Percentiles rank a stretch among this genome's conserved stretches.
Conservation (phyloP, 2,797 vertebrate genomes). For the Cryptoprocta ferox region DNA sequence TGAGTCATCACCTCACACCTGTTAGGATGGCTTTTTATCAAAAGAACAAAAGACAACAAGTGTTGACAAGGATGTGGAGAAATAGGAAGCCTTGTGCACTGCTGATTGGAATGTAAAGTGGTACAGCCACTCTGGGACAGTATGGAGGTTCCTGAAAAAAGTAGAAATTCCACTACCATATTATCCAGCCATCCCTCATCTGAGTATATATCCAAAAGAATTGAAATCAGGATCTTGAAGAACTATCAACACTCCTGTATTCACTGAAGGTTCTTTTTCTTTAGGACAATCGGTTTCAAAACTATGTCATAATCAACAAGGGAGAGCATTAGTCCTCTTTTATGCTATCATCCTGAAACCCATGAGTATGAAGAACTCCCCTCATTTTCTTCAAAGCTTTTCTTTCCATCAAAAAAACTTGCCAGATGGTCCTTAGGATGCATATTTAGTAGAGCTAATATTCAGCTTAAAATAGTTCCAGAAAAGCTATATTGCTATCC, state of each 20-base stretch:
- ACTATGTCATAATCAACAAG: not conserved
- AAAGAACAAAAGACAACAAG: not conserved
- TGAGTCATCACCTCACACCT: not conserved
- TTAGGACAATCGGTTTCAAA: not conserved
- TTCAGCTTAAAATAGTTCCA: constrained; percentile 21
- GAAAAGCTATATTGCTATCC: not conserved
- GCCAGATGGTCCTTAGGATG: not conserved
- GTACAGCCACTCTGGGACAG: not conserved
- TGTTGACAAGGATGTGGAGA: not conserved
- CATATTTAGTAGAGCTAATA: not conserved
- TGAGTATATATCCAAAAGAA: not conserved
- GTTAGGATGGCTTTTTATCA: not conserved
- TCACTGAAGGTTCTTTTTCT: not conserved
- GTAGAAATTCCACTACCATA: not conserved
- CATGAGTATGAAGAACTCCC: not conserved
- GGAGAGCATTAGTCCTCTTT: not conserved
- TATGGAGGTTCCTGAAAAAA: not conserved
- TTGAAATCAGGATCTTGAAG: not conserved
- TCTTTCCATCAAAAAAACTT: not conserved
- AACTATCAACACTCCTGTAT: not conserved
- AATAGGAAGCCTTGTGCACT: not conserved
- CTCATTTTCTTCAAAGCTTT: constrained; percentile 30
- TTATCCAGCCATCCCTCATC: not conserved
- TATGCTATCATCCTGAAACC: not conserved
- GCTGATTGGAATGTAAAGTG: not conserved